phyloP scores from a whole-genome alignment of 2,797 vertebrate species.

The Esox masquinongy region DNA sequence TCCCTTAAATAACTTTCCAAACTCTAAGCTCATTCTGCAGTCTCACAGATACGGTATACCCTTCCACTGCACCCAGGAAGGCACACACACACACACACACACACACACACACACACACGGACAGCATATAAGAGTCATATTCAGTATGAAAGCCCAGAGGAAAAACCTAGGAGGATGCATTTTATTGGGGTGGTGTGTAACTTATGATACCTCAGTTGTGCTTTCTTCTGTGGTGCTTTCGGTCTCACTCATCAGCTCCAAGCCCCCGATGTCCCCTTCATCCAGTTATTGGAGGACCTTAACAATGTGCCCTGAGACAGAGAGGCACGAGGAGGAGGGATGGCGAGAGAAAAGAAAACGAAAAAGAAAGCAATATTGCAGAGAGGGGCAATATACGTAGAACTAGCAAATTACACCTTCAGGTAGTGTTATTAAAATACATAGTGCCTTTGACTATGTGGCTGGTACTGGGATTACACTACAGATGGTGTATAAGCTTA shows the following conservation, averaged over 20 bases:
- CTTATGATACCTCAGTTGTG: constrained; percentile 35
- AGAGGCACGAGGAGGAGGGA: constrained; percentile 25
- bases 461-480: constrained; percentile 20
- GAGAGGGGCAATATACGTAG: constrained; percentile 52
- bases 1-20: constrained; percentile 34
- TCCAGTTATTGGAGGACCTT: constrained; percentile 63
- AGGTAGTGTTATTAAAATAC: constrained; percentile 47
- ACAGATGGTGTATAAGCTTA: not conserved
- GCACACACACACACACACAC: not conserved
- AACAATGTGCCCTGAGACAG: constrained; percentile 58
- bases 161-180: constrained; percentile 11
- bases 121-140: constrained; percentile 8
- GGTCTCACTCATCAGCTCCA: constrained; percentile 33
- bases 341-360: constrained; percentile 31
- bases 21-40: constrained; percentile 35
- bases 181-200: constrained; percentile 7
- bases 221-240: constrained; percentile 18
- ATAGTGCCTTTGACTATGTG: constrained; percentile 13
- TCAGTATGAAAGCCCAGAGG: not conserved
- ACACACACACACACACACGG: not conserved
- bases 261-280: constrained; percentile 57
- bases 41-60: constrained; percentile 32
- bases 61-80: constrained; percentile 21
- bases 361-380: constrained; percentile 52
- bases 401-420: constrained; percentile 53